These are phyloP conservation scores for Lycopodina hypogea DNA, from an alignment of 37 sponge, comb jelly and placozoan species.

Conservation along the genomic window DNA sequence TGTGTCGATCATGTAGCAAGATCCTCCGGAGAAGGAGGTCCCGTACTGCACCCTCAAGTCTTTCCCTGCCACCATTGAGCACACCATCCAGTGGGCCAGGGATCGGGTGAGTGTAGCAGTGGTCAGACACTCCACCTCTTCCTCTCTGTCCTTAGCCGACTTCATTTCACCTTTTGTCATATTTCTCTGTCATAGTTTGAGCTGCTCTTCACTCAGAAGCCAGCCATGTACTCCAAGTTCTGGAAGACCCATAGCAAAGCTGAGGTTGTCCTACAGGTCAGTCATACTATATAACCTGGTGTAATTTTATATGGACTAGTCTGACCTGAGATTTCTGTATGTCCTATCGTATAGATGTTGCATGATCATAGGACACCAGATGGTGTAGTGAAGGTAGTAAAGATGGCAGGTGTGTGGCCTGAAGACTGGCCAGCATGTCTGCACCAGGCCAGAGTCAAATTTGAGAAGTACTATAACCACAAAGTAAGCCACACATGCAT, in stretches of 20 bases:
- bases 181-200: constrained; percentile 91
- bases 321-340: neutral
- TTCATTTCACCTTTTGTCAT: neutral
- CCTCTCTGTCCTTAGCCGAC: neutral
- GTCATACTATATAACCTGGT: neutral
- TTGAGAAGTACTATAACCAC: constrained; percentile 93
- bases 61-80: constrained; percentile 95
- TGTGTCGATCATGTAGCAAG: neutral
- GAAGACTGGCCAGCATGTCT: constrained; percentile 66
- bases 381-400: constrained; percentile 62
- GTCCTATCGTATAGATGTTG: constrained; percentile 6
- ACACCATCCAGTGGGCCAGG: constrained; percentile 98
- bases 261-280: constrained; percentile 43
- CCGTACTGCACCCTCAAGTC: constrained; percentile 98
- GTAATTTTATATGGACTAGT: neutral
- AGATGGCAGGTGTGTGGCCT: constrained; percentile 54
- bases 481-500: too few species aligned
- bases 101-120: constrained; percentile 69
- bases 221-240: constrained; percentile 77
- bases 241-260: constrained; percentile 69
- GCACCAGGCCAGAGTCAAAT: constrained; percentile 67
- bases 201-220: constrained; percentile 72
- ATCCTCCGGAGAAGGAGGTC: constrained; percentile 91
- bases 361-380: constrained; percentile 27
- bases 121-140: neutral